phyloP scores from a whole-genome alignment of 2,888 invertebrate genomes.

The Schizotus pectinicornis region DNA sequence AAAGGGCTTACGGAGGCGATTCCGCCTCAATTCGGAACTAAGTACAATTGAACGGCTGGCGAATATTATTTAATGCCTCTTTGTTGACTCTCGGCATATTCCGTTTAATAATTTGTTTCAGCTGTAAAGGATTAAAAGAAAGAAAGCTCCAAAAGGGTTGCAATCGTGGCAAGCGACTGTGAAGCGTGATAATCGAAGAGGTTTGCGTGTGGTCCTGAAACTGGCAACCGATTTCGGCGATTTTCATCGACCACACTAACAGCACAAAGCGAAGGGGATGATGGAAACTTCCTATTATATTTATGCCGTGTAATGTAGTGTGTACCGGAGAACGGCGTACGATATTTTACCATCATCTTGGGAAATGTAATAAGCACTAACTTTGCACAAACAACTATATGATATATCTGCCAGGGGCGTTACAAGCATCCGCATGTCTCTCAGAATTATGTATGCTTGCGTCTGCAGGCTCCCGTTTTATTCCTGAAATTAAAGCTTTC shows the following conservation, averaged over 20 bases:
- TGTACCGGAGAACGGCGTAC: constrained; percentile 20
- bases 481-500: neutral
- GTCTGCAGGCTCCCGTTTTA: neutral
- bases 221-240: neutral
- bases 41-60: too few relatives aligned
- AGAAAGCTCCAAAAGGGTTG: too few relatives aligned
- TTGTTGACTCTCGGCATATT: too few relatives aligned
- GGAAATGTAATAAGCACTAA: constrained; percentile 26
- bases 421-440: constrained; percentile 14
- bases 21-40: too few relatives aligned
- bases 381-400: constrained; percentile 24
- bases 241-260: neutral
- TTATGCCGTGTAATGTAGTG: constrained; percentile 19
- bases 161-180: too few relatives aligned
- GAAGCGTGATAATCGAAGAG: too few relatives aligned
- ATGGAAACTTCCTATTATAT: constrained; percentile 7
- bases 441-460: constrained; percentile 14
- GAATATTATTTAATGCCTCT: too few relatives aligned
- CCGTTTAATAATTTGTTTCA: too few relatives aligned
- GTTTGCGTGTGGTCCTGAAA: too few relatives aligned
- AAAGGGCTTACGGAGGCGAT: too few relatives aligned
- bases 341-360: constrained; percentile 25
- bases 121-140: too few relatives aligned
- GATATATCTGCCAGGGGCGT: constrained; percentile 20
- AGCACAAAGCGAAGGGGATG: constrained; percentile 1